Evolutionary conservation across 2,888 invertebrate species (phyloP), one percentile per base, ranked within the genome.

Genomic region (Perithous albicinctus): DNA sequence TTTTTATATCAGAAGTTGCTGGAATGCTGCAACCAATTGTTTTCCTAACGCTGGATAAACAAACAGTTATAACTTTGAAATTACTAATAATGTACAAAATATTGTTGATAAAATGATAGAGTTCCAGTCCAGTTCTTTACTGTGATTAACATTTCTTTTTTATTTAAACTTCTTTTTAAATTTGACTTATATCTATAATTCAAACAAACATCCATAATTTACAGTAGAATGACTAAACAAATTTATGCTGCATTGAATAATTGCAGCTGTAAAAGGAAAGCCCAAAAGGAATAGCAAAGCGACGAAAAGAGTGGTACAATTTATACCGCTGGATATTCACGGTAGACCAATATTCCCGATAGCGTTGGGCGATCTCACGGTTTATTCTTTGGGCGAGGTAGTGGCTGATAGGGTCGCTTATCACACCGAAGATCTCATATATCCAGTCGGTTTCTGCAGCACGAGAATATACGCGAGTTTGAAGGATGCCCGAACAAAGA

Each of bases 371-470:
- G 95, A 95, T 84, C 93, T 96, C 4, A 96, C 95, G 0, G 94
- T 97, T 15, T 96, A 97, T 91, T 96, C 96, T 59, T 93, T 97
- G 20, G 97, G 97, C 5, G 96, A 97, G 93, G 96, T 97, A 72
- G 93, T 96, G 8, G 93, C 94, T 0, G 96, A 96, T 81, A 94
- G 95, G 86, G 92, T 94, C 0, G 95, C 95, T 75, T 97, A 96
- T 92, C 96, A 97, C 89, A 95, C 94, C 4, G 95, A 95, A 83
- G 95, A 96, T 86, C 94, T 95, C 87, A 96, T 97, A 82, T 97
- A 95, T 92, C 97, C 97, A 0, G 95, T 96, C 8, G 97, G 96
- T 0, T 97, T 95, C 93, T 96, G 96, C 80, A 96, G 96, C 20
- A 97, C 97, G 0, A 94, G 97, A 86, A 94, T 96, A 7, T 97